A percentile compares a stretch with the other conserved stretches of the same genome.
Conservation (phyloP, 2,113 vertebrate species). For the Microcebus ravelobensis region DNA sequence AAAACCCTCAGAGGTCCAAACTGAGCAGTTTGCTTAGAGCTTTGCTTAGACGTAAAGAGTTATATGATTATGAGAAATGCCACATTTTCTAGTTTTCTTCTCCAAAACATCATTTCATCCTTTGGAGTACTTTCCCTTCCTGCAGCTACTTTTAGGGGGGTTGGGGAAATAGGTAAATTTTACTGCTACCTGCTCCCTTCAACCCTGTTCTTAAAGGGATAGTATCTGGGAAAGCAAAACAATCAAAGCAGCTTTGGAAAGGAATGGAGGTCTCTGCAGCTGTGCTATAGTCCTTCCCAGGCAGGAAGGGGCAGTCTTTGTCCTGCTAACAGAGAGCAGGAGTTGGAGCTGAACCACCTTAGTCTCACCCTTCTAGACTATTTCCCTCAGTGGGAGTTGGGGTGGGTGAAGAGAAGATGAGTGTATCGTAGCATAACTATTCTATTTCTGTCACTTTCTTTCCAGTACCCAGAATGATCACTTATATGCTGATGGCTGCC, state of each 20-base stretch:
- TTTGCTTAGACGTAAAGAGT: neutral
- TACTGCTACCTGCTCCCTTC: neutral
- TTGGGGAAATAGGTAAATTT: neutral
- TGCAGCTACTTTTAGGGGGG: neutral
- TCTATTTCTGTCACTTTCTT: neutral
- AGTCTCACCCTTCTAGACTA: neutral
- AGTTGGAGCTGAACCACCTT: neutral
- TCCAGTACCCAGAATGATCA: neutral
- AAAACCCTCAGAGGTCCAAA: neutral
- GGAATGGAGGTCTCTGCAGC: neutral
- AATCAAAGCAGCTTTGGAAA: neutral
- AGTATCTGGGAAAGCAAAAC: neutral
- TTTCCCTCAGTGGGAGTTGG: neutral
- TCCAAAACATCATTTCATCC: neutral
- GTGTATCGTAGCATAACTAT: neutral
- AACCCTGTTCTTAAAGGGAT: neutral
- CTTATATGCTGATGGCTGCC: neutral
- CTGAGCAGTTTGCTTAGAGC: neutral
- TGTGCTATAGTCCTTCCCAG: no score
- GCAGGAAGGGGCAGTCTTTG: neutral
- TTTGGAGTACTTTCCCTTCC: neutral
- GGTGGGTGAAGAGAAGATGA: neutral
- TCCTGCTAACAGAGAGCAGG: neutral
- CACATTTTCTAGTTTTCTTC: neutral
- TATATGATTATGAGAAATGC: neutral